Evolutionary conservation across 92 coral and sea anemone species (phyloP).

Genomic region (Bergia sp.): DNA sequence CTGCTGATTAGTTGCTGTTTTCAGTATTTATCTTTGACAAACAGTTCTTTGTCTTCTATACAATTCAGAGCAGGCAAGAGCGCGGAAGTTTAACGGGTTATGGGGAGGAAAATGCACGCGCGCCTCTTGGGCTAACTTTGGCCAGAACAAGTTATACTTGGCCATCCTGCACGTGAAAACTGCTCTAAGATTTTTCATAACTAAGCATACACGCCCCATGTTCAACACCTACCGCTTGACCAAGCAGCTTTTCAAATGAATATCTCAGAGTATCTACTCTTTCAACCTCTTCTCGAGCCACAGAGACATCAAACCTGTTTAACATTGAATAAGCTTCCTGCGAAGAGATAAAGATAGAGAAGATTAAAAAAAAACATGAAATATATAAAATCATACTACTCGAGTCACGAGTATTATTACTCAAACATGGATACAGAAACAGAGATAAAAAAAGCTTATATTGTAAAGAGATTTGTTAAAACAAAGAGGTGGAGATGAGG

Average conservation of each 20-base stretch:
- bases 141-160: no score
- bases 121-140: no score
- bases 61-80: neutral
- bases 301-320: constrained; percentile 85
- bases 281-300: constrained; percentile 87
- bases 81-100: neutral
- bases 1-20: no score
- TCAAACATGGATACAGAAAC: no score
- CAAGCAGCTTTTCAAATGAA: constrained; percentile 82
- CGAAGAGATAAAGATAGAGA: neutral
- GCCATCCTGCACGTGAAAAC: no score
- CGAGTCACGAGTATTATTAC: neutral
- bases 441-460: no score
- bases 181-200: neutral
- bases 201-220: neutral
- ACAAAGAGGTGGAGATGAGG: no score
- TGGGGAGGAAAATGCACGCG: neutral
- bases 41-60: no score
- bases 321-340: constrained; percentile 92
- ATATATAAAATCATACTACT: neutral
- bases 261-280: constrained; percentile 88
- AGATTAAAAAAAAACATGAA: neutral
- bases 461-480: no score
- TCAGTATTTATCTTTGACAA: no score
- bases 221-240: constrained; percentile 78